These are phyloP conservation scores for Phasia obesa DNA, from an alignment of 2,888 invertebrate species.

Conservation along the genomic window DNA sequence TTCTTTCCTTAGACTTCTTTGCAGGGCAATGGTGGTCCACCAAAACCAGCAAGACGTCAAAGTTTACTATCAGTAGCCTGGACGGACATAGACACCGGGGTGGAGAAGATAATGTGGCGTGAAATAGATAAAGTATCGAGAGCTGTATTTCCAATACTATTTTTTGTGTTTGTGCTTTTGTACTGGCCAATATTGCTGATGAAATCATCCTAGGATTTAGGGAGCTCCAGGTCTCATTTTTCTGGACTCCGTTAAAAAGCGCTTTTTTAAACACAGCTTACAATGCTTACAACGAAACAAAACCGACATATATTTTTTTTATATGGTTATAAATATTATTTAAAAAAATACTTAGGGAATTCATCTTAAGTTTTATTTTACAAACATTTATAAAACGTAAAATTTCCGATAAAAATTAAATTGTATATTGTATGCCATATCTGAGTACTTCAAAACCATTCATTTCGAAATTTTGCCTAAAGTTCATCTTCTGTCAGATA, in stretches of 20 bases:
- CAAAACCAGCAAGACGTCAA: constrained; percentile 81
- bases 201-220: constrained; percentile 84
- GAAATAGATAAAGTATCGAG: constrained; percentile 91
- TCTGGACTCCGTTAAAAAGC: constrained; percentile 81
- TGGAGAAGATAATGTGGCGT: constrained; percentile 89
- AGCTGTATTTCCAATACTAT: constrained; percentile 90
- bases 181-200: constrained; percentile 91
- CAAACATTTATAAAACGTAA: no score
- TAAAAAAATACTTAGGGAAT: neutral
- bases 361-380: neutral
- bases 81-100: constrained; percentile 87
- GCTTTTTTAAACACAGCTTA: constrained; percentile 37
- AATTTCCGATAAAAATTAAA: no score
- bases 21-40: constrained; percentile 82
- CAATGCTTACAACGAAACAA: constrained; percentile 41
- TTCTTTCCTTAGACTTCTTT: constrained; percentile 77
- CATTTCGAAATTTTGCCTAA: no score
- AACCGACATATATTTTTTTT: neutral
- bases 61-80: constrained; percentile 85
- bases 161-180: constrained; percentile 88
- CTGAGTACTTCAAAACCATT: no score
- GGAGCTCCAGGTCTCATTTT: constrained; percentile 80
- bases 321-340: neutral
- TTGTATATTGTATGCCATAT: no score
- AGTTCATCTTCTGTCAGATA: no score